Base-by-base conservation (phyloP, 2,888 invertebrate species). In the Pimpla rufipes region DNA sequence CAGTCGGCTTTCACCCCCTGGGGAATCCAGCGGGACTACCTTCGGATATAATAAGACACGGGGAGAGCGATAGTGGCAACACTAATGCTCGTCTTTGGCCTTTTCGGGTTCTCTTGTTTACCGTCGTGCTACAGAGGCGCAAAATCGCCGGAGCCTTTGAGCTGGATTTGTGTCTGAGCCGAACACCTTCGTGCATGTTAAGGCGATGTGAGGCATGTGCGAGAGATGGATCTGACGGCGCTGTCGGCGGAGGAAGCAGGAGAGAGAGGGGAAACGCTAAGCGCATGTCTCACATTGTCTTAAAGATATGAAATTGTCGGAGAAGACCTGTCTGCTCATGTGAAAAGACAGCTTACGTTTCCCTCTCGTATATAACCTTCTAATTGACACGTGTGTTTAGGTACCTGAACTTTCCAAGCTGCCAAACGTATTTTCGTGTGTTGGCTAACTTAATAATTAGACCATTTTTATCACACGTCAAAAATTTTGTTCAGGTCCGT, bases 31-130 rank as follows among this genome's bases (percentile, higher is more conserved):
- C 13, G 35, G 29, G 18, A 35, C n/a, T 13, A 62, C 13, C 45
- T 59, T 68, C 29, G 37, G 35, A 42, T 55, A 75, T 59, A 59
- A 78, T 70, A 64, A 75, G 80, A 62, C 52, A 50, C 55, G 64
- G 16, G 29, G 35, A 68, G 52, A 45, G 42, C 50, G 21, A 21
- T n/a, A 52, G 35, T 35, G 45, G 55, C 16, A 13, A 23, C 21
- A 55, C 23, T 76, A 55, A 67, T 67, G 55, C 75, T 16, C 52
- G 35, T 18, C 40, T 40, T 23, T 42, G 11, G 59, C 67, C 73
- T 23, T 67, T 50, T 40, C 21, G n/a, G 47, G 47, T 59, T 45
- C 59, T 47, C 67, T 29, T 13, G 37, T 40, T 37, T 45, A 59
- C n/a, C 16, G 55, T 18, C 7, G 45, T 67, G 37, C 18, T 64